phyloP scores from a whole-genome alignment of 2,113 vertebrate genomes.

The Picathartes gymnocephalus region DNA sequence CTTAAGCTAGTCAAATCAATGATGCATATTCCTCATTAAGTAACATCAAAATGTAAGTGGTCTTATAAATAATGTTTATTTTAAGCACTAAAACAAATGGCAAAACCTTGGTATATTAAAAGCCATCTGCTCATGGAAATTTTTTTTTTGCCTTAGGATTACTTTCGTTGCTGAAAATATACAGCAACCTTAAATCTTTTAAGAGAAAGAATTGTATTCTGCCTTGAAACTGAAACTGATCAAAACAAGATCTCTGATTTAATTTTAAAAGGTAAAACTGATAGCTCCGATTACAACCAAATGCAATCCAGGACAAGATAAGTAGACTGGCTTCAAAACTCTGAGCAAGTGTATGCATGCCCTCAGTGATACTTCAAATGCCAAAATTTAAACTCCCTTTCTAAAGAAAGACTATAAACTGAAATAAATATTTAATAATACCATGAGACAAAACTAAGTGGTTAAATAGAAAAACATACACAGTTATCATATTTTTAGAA shows the following conservation, averaged over 20 bases:
- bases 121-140: constrained; percentile 71
- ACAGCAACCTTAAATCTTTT: constrained; percentile 33
- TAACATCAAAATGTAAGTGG: constrained; percentile 90
- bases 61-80: constrained; percentile 98
- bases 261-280: neutral
- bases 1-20: constrained; percentile 98
- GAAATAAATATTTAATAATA: neutral
- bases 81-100: constrained; percentile 88
- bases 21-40: constrained; percentile 94
- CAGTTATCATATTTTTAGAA: neutral
- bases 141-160: constrained; percentile 29
- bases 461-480: neutral
- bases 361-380: neutral
- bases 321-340: neutral
- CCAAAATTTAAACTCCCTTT: neutral
- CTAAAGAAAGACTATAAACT: neutral
- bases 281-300: neutral
- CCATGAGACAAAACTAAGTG: neutral
- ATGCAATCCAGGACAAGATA: neutral
- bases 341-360: neutral
- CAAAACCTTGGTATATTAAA: constrained; percentile 77
- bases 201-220: neutral
- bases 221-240: neutral
- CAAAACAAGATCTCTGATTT: neutral
- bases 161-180: constrained; percentile 52